Percentiles rank a stretch among this genome's conserved stretches.
Conservation (phyloP, 2,888 invertebrate genomes). For the Marasmarcha lunaedactyla region DNA sequence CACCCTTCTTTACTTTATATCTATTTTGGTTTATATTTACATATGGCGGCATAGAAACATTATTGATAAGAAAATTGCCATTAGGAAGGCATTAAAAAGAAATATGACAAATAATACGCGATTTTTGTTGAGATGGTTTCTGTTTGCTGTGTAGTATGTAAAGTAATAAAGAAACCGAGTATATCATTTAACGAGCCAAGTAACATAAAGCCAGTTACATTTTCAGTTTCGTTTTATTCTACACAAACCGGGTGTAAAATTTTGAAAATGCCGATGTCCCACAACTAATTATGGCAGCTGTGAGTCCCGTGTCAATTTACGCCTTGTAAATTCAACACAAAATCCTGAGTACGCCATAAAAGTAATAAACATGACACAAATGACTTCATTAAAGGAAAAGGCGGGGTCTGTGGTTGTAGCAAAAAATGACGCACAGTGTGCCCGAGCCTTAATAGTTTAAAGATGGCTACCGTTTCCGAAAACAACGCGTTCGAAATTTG, state of each 20-base stretch:
- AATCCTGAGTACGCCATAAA: conserved; percentile 60
- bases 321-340: conserved; percentile 58
- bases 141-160: too few species aligned
- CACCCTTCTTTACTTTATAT: too few species aligned
- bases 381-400: conserved; percentile 59
- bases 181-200: too few species aligned
- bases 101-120: conserved; percentile 10
- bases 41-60: conserved; percentile 25
- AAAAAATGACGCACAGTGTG: conserved; percentile 38
- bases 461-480: background rate
- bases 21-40: background rate
- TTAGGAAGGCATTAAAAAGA: conserved; percentile 3
- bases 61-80: conserved; percentile 14
- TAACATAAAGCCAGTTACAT: too few species aligned
- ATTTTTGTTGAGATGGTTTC: too few species aligned
- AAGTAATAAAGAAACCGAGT: too few species aligned
- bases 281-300: conserved; percentile 42
- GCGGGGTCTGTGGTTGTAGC: conserved; percentile 47
- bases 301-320: conserved; percentile 58
- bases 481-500: background rate
- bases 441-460: conserved; percentile 37
- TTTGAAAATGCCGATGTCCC: conserved; percentile 16
- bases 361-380: conserved; percentile 66
- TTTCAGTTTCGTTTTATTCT: too few species aligned
- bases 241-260: too few species aligned